These are phyloP conservation scores for Gallinago solitaria DNA, from an alignment of 2,797 vertebrate genomes.

Conservation along the genomic window DNA sequence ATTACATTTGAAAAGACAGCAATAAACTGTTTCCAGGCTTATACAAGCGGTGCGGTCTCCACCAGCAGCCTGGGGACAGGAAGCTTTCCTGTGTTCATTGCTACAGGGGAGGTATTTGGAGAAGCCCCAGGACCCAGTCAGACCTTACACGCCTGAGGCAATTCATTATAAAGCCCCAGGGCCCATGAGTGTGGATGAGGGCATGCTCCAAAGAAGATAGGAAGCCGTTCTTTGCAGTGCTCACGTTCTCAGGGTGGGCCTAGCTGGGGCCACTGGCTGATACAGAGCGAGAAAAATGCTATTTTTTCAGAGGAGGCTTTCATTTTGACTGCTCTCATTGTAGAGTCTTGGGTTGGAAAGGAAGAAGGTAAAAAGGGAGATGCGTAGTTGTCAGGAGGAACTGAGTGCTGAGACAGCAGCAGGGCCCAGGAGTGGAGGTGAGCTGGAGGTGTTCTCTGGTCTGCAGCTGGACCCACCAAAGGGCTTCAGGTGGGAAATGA, in stretches of 20 bases:
- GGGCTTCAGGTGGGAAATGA: neutral
- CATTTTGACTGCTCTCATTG: neutral
- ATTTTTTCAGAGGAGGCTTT: neutral
- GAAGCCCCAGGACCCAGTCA: neutral
- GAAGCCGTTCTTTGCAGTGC: neutral
- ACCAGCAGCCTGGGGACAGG: neutral
- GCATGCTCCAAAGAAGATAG: neutral
- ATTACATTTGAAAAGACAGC: slow-evolving; percentile 53
- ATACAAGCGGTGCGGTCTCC: neutral
- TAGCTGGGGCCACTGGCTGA: no score
- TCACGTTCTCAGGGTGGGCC: neutral
- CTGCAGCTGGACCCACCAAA: neutral
- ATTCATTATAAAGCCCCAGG: neutral
- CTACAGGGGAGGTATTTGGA: neutral
- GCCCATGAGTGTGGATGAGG: fast-evolving
- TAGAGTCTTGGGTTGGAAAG: neutral
- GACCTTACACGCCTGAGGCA: neutral
- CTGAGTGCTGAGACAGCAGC: neutral
- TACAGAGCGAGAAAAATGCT: fast-evolving
- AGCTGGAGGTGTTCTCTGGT: neutral
- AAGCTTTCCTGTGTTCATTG: neutral
- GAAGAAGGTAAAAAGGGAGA: neutral
- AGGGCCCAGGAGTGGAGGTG: fast-evolving
- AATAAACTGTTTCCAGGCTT: slow-evolving; percentile 35
- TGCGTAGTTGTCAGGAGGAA: neutral